phyloP scores from a whole-genome alignment of 2,113 vertebrate species.

The Sceloporus undulatus region DNA sequence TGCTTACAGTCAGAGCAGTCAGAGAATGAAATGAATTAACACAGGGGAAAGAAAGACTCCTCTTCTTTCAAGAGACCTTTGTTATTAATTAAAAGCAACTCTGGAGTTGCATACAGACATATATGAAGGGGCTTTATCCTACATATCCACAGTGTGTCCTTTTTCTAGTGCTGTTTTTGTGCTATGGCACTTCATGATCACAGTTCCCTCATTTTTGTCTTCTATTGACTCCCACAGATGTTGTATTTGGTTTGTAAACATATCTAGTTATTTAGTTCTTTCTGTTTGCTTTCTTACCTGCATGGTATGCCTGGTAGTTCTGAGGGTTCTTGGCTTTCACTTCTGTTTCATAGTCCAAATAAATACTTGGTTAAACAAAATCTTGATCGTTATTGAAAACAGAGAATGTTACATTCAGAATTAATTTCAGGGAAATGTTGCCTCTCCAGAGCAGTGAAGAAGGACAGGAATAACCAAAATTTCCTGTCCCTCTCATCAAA shows the following conservation, averaged over 20 bases:
- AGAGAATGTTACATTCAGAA: not conserved
- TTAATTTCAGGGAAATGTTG: not conserved
- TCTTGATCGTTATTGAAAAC: not conserved
- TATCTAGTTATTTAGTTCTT: not conserved
- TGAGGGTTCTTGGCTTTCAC: not conserved
- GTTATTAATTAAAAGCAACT: conserved; percentile 1
- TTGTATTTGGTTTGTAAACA: too few species aligned
- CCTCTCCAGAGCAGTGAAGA: too few species aligned
- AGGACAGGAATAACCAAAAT: too few species aligned
- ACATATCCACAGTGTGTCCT: not conserved
- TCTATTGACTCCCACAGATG: not conserved
- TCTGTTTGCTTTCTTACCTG: not conserved
- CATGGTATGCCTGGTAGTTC: not conserved
- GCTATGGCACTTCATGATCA: not conserved
- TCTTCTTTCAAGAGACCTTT: conserved; percentile 3
- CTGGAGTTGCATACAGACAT: not conserved
- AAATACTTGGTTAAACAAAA: not conserved
- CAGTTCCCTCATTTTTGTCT: not conserved
- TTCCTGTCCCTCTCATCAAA: too few species aligned
- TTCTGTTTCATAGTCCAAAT: not conserved
- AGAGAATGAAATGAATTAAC: not conserved
- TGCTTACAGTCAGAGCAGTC: not conserved
- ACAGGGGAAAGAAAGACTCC: not conserved
- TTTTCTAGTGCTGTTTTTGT: not conserved
- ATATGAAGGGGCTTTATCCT: not conserved